These are phyloP conservation scores for Didymodactylos carnosus DNA, from an alignment of 2,888 invertebrate genomes.

Conservation along the genomic window DNA sequence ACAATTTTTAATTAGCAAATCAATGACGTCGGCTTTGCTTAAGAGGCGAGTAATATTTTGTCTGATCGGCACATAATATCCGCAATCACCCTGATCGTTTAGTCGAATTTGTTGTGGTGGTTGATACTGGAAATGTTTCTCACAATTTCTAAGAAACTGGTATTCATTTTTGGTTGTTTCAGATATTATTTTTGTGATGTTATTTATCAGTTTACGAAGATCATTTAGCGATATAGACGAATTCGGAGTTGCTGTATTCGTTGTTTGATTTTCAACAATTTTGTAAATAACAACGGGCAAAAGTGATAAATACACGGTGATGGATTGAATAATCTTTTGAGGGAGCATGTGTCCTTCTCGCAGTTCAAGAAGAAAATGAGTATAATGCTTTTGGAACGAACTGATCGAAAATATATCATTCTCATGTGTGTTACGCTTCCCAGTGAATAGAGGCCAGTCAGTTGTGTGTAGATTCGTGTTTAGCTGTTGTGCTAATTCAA, in stretches of 20 bases:
- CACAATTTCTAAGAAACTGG: not conserved
- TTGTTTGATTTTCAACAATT: not conserved
- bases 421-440: not conserved
- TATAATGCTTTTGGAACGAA: not conserved
- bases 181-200: not conserved
- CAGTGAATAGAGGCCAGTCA: not conserved
- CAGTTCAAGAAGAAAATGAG: not conserved
- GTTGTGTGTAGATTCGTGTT: no score
- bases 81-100: not conserved
- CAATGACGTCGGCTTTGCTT: not conserved
- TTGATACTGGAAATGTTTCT: not conserved
- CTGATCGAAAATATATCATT: not conserved
- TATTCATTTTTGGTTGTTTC: not conserved
- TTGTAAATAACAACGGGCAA: not conserved
- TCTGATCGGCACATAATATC: not conserved
- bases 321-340: not conserved
- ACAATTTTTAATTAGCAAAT: not conserved
- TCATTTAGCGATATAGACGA: no score
- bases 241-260: not conserved
- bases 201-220: no score
- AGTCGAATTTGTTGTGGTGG: not conserved
- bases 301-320: not conserved
- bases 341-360: not conserved
- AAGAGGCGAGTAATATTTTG: not conserved
- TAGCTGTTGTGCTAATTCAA: no score